Evolutionary conservation across 1,140 invertebrate genomes (phyloP).

Genomic region (Prorops nasuta): DNA sequence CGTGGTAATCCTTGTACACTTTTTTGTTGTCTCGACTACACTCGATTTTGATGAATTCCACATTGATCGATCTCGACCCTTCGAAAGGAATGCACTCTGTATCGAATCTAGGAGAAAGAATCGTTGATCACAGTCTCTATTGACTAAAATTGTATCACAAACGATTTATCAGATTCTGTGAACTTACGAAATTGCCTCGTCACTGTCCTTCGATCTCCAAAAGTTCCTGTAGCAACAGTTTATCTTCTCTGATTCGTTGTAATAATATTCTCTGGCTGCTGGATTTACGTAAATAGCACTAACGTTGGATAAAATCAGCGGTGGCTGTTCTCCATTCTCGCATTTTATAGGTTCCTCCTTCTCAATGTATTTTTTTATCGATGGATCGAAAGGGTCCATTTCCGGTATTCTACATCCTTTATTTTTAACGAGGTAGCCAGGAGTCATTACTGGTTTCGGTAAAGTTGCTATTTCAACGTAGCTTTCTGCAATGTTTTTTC

Average conservation of each 20-base stretch:
- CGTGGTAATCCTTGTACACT: slow-evolving; percentile 69
- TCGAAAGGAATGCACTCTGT: slow-evolving; percentile 50
- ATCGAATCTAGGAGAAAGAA: slow-evolving; percentile 40
- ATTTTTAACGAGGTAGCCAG: slow-evolving; percentile 65
- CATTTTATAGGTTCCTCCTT: slow-evolving; percentile 47
- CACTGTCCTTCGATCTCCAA: slow-evolving; percentile 55
- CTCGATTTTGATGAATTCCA: slow-evolving; percentile 66
- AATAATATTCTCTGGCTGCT: slow-evolving; percentile 49
- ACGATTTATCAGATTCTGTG: background rate
- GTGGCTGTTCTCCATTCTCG: slow-evolving; percentile 51
- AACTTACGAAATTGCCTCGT: slow-evolving; percentile 42
- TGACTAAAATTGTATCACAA: slow-evolving; percentile 1
- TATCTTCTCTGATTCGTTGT: slow-evolving; percentile 51
- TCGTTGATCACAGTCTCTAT: too few relatives aligned
- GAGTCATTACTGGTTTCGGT: slow-evolving; percentile 12
- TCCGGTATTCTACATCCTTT: slow-evolving; percentile 77
- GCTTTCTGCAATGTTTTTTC: slow-evolving; percentile 10
- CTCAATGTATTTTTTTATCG: slow-evolving; percentile 54
- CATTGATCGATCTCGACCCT: slow-evolving; percentile 44
- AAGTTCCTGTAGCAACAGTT: slow-evolving; percentile 65
- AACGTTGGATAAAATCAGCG: slow-evolving; percentile 64
- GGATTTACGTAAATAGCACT: slow-evolving; percentile 62
- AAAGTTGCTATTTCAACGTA: slow-evolving; percentile 11
- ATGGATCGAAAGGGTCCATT: slow-evolving; percentile 69
- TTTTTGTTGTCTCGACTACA: slow-evolving; percentile 54